Evolutionary conservation across 2,888 invertebrate species (phyloP), one percentile per base, ranked within the genome.

Genomic region (Metopia argyrocephala): DNA sequence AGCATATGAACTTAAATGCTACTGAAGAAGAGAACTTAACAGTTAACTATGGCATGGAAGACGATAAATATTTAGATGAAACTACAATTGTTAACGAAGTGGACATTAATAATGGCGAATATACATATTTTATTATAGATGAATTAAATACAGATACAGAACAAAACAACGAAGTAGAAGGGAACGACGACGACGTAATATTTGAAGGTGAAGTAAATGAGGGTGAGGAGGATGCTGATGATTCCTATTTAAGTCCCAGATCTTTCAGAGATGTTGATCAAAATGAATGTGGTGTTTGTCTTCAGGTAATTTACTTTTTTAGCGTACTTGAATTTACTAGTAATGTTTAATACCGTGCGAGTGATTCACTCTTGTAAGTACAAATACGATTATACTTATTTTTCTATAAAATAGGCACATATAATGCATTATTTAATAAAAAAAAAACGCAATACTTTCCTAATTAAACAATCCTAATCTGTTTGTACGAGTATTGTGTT

Each of bases 71-170:
- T n/a, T 38, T 38, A 38, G 38, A 38, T 12, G 12, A 38, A 15
- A 3, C 38, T 38, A 12, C 38, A 38, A 38, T 9, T 38, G 15
- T 38, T 15, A 38, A 38, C 15, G 38, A 38, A 2, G 38, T 38
- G 12, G 38, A 38, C 15, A 38, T 38, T 15, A 38, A 38, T 38
- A 38, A 15, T 1, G 38, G 38, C 38, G 38, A 38, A 38, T 38
- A 38, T 20, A 76, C 69, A n/a, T 76, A 69, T 38, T 76, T 76
- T 48, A 76, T 76, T 48, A 76, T 76, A 56, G 69, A 76, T 62
- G 76, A 76, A 64, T 69, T 76, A 18, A 69, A 69, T 56, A 62
- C 76, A n/a, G 76, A 76, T n/a, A 9, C 38, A 6, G 75, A 74
- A 25, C 15, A 56, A 15, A 18, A 18, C 21, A 57, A 45, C 0